phyloP scores from a whole-genome alignment of 2,888 invertebrate genomes.

The Agriotes lineatus region DNA sequence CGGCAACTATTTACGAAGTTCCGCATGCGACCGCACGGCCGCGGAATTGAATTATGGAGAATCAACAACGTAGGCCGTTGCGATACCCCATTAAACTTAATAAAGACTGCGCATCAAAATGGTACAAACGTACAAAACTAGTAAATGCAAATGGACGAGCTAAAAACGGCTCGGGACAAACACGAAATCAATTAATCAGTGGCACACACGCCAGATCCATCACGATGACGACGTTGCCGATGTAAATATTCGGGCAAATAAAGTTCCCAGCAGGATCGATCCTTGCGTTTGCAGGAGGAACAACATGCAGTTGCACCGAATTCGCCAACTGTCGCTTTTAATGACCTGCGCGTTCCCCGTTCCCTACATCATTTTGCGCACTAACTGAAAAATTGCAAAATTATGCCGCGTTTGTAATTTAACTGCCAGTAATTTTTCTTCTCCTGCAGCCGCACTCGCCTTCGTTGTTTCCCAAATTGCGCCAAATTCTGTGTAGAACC shows the following conservation, averaged over 20 bases:
- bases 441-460: not conserved
- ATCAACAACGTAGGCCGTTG: slow-evolving; percentile 29
- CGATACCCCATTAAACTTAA: slow-evolving; percentile 33
- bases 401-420: slow-evolving; percentile 22
- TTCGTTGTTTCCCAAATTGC: not conserved
- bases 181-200: slow-evolving; percentile 28
- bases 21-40: slow-evolving; percentile 32
- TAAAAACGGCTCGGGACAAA: slow-evolving; percentile 16
- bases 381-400: slow-evolving; percentile 17
- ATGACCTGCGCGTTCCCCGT: not conserved
- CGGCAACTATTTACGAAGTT: slow-evolving; percentile 36
- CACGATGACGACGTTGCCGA: not conserved
- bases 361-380: not conserved
- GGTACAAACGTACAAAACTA: slow-evolving; percentile 20
- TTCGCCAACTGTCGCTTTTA: not conserved
- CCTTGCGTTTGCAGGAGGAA: not conserved
- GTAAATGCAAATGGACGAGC: slow-evolving; percentile 5
- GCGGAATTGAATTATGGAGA: slow-evolving; percentile 39
- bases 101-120: slow-evolving; percentile 30
- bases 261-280: not conserved
- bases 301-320: slow-evolving; percentile 16
- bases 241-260: slow-evolving; percentile 13
- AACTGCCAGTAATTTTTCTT: slow-evolving; percentile 13
- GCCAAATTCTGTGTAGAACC: slow-evolving; percentile 3
- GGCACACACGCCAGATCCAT: not conserved